Conservation (phyloP, 2,797 vertebrate genomes). For the Molossus alvarezi region DNA sequence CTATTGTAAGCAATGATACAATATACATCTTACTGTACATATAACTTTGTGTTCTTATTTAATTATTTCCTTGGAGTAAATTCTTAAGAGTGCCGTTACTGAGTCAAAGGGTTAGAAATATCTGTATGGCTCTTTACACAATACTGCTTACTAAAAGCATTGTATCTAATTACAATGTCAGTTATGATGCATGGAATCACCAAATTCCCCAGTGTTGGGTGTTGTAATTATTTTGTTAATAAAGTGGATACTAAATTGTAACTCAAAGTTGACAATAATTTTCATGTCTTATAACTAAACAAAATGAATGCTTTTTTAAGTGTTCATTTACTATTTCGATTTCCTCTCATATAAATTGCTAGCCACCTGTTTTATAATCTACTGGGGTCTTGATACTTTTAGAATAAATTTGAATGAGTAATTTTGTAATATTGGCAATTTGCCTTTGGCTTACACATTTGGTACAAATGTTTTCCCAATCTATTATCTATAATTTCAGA, state of each 20-base stretch:
- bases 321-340: conserved; percentile 48
- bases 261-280: conserved; percentile 41
- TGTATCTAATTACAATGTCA: background rate
- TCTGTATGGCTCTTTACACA: background rate
- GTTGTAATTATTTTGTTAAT: conserved; percentile 48
- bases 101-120: background rate
- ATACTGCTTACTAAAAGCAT: background rate
- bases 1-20: background rate
- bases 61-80: conserved; percentile 50
- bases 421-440: conserved; percentile 55
- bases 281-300: conserved; percentile 28
- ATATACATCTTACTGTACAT: background rate
- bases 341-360: conserved; percentile 45
- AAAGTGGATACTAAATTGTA: background rate
- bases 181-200: conserved; percentile 31
- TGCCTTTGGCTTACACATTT: conserved; percentile 1
- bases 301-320: conserved; percentile 59
- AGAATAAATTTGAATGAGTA: conserved; percentile 64
- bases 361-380: conserved; percentile 57
- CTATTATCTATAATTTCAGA: conserved; percentile 61
- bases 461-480: conserved; percentile 19
- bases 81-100: conserved; percentile 36
- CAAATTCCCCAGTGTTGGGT: background rate
- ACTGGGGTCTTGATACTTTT: conserved; percentile 40
- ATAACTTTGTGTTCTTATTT: conserved; percentile 15